Base-by-base conservation (phyloP, 1,140 invertebrate genomes). In the Batillaria attramentaria region DNA sequence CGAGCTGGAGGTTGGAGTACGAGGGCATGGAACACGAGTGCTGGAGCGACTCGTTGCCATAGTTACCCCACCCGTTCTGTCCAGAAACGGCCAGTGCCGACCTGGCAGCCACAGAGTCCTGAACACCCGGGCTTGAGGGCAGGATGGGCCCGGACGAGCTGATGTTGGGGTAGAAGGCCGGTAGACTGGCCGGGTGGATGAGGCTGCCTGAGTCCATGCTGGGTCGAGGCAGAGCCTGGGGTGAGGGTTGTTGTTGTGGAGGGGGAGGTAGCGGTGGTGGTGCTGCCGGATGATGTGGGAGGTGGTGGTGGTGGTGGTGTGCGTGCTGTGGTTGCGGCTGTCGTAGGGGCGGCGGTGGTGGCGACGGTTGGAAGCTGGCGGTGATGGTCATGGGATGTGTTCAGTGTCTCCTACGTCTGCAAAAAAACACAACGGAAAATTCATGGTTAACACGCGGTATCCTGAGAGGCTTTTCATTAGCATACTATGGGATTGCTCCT, bases 21-120 rank as follows among this genome's bases (percentile, higher is more conserved):
- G 87, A 87, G n/a, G 87, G 81, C 86, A 90, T 88, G 43, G 87
- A 86, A 57, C 89, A 90, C 42, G 86, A 87, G 72, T 88, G 89
- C 78, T 88, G 87, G 2, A 87, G 74, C 0, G 81, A 79, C 39
- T 86, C 86, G 81, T 82, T 85, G 57, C 84, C 80, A 72, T 89
- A 89, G 70, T 81, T 86, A 42, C 84, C 82, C 87, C 89, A 89
- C 43, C 85, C 86, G 83, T 87, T 88, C 74, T 87, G 87, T 35
- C 84, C 85, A 39, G 86, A 82, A 13, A 84, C 84, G 77, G 86
- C 78, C 39, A 85, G 83, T 6, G 84, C 84, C 43, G 75, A 81
- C 60, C 81, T 75, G 66, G 84, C 80, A 77, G 77, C 76, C 16
- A 70, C 73, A n/a, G 62, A 39, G n/a, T 66, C 57, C 5, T 46